Base-by-base conservation (phyloP, 2,888 invertebrate species). In the Tetragonula carbonaria region DNA sequence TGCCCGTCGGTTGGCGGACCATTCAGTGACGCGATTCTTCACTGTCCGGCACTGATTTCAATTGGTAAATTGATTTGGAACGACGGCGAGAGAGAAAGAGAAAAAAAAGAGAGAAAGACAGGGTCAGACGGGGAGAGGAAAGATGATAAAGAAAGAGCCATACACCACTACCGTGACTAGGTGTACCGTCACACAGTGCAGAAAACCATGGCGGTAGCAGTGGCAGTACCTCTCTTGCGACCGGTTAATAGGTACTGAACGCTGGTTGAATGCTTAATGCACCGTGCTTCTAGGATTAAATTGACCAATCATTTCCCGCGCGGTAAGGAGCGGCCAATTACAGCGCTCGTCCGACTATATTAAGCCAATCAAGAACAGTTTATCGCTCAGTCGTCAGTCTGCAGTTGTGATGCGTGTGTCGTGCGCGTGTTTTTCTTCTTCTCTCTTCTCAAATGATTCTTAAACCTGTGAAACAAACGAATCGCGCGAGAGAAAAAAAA, bases 301-400 rank as follows among this genome's bases (percentile, higher is more conserved):
- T 94, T 94, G 94, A 93, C 94, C 94, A 94, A 94, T 94, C 94
- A 93, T 94, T 94, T 94, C 93, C 94, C 93, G 93, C 93, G 93
- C 93, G 94, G 95, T 95, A 95, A 96, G 95, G 94, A 95, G 95
- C 95, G 95, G 95, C 95, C 95, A 95, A 95, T 94, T 95, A 95
- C 96, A 95, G 95, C 95, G 94, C 95, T 95, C 94, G 95, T 95
- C 95, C 94, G 94, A 95, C 96, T 96, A 96, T 96, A 96, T 96
- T 96, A 96, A 96, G 95, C 95, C 96, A 96, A 96, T 96, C 96
- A 96, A 95, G 95, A 94, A 95, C 95, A 94, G 95, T 96, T 96
- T 96, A 95, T 95, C 95, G 95, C 95, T 95, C 96, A 96, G 96
- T 95, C 93, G 94, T 93, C 93, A 91, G 91, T 93, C 93, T 95